phyloP scores from a whole-genome alignment of 1,140 invertebrate genomes.

The Triops longicaudatus region DNA sequence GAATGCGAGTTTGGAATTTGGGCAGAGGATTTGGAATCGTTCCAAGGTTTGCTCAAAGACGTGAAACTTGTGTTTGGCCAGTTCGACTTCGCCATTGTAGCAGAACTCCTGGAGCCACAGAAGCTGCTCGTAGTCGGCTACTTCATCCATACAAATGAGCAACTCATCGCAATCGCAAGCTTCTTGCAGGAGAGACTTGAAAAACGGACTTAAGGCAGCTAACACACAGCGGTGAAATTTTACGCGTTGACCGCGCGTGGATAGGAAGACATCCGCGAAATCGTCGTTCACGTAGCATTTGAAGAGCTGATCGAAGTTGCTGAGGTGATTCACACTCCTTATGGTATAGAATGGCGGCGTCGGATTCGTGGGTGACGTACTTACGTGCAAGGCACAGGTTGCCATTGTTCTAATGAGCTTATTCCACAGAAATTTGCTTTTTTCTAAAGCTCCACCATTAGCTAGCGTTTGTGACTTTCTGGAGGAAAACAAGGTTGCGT shows the following conservation, averaged over 20 bases:
- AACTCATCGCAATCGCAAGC: background rate
- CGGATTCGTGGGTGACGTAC: background rate
- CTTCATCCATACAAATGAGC: background rate
- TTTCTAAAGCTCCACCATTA: slow-evolving; percentile 12
- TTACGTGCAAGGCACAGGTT: background rate
- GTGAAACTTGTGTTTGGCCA: background rate
- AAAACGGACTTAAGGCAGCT: background rate
- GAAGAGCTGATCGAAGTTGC: background rate
- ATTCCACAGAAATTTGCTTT: background rate
- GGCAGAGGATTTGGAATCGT: background rate
- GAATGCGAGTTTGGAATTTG: background rate
- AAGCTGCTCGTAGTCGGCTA: background rate
- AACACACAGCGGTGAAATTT: background rate
- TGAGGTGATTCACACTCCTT: background rate
- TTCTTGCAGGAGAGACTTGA: background rate
- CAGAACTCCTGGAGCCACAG: background rate
- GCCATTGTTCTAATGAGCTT: background rate
- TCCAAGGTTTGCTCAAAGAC: background rate
- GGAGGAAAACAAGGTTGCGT: background rate
- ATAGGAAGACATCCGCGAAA: background rate
- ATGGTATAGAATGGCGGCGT: background rate
- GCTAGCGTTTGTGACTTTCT: background rate
- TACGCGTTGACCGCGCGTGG: background rate
- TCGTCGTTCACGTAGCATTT: background rate
- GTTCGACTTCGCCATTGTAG: background rate